phyloP scores from a whole-genome alignment of 2,797 vertebrate genomes.

The Takifugu ocellatus region DNA sequence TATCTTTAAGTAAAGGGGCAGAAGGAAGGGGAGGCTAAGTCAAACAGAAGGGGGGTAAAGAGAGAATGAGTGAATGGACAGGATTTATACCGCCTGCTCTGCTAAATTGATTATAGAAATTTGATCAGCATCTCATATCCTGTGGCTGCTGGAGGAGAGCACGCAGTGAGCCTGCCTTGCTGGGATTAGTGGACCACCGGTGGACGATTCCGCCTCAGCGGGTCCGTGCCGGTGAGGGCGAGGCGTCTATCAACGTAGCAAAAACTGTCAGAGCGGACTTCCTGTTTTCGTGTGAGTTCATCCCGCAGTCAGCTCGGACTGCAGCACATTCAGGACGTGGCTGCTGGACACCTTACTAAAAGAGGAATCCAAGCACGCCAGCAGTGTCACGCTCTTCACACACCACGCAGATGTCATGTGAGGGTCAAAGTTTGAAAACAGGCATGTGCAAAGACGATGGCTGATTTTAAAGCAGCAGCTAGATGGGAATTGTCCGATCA shows the following conservation, averaged over 20 bases:
- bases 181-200: conserved; percentile 60
- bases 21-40: conserved; percentile 45
- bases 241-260: conserved; percentile 37
- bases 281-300: conserved; percentile 32
- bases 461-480: too few relatives aligned
- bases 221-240: conserved; percentile 51
- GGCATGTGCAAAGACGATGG: too few relatives aligned
- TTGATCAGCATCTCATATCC: conserved; percentile 75
- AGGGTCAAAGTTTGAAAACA: too few relatives aligned
- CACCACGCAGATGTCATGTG: too few relatives aligned
- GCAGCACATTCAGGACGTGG: not conserved
- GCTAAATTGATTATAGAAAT: conserved; percentile 82
- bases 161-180: conserved; percentile 51
- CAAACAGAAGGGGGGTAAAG: conserved; percentile 31
- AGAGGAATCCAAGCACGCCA: too few relatives aligned
- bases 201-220: conserved; percentile 56
- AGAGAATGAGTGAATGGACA: conserved; percentile 70
- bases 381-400: too few relatives aligned
- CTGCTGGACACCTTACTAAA: not conserved
- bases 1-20: conserved; percentile 73
- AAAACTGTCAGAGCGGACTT: conserved; percentile 30
- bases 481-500: too few relatives aligned
- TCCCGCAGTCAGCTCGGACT: conserved; percentile 11
- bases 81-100: conserved; percentile 76
- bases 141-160: conserved; percentile 60